Evolutionary conservation across 2,113 vertebrate genomes (phyloP).

Genomic region (Phrynosoma blainvillii): DNA sequence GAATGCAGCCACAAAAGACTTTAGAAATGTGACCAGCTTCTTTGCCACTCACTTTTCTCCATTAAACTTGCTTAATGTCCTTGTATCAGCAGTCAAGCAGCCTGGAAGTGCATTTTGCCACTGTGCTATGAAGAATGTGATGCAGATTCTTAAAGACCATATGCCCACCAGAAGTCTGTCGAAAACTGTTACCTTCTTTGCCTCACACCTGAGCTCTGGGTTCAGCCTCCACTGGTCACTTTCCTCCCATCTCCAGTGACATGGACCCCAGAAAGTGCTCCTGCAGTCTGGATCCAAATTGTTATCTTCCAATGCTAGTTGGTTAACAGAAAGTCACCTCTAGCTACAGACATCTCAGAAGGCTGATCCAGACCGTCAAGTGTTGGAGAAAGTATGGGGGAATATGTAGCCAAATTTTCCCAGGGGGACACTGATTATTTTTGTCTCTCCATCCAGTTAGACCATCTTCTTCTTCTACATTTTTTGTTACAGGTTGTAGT

Average conservation of each 20-base stretch:
- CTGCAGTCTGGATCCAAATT: not conserved
- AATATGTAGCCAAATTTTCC: too few relatives aligned
- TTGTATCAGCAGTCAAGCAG: not conserved
- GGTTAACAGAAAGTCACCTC: not conserved
- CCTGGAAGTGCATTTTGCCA: not conserved
- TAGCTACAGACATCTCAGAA: not conserved
- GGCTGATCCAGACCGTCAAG: too few relatives aligned
- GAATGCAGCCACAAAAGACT: not conserved
- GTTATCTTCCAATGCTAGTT: not conserved
- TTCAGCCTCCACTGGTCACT: too few relatives aligned
- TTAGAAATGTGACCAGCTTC: not conserved
- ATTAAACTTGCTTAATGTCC: not conserved
- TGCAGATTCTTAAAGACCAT: too few relatives aligned
- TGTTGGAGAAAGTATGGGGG: too few relatives aligned
- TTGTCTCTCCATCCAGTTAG: too few relatives aligned
- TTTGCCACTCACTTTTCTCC: not conserved
- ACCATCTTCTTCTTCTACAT: too few relatives aligned
- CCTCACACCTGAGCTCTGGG: not conserved
- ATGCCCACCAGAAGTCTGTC: not conserved
- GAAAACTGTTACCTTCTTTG: not conserved
- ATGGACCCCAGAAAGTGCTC: not conserved
- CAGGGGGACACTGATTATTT: too few relatives aligned
- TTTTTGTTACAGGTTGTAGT: too few relatives aligned
- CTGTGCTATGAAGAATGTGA: not conserved
- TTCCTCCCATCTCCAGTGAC: not conserved